Evolutionary conservation across 2,113 vertebrate species (phyloP), one percentile per base, ranked within the genome.

Genomic region (Mesembrinibis cayennensis): DNA sequence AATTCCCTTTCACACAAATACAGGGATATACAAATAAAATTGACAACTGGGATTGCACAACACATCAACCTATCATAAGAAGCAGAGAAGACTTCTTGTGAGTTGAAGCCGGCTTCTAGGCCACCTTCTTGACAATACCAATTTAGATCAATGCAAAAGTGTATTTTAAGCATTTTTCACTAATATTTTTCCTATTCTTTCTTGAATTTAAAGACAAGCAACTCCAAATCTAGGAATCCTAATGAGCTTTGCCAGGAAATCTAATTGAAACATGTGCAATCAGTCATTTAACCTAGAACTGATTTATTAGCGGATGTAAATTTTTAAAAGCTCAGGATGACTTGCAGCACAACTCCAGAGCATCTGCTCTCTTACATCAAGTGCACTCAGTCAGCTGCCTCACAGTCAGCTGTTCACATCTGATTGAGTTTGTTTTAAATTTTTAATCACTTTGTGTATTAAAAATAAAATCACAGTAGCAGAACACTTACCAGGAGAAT

Each of bases 401-500:
- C 20, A 14, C 63, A 44, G 66, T 50, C 87, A 97, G 96, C 89
- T 91, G 62, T 9, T 87, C 58, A 25, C 85, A 65, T 87, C 87
- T 82, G 67, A 93, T 3, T 58, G 90, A 90, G 55, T 27, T 55
- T 27, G 69, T 6, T 84, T 87, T 94, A 87, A 97, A 97, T 93
- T 97, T 97, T 97, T 95, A 94, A 97, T 95, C 67, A 59, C 45
- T 79, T 23, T 47, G 61, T 50, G 76, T 91, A 94, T 95, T 56
- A 94, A 92, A 91, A 91, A 86, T 62, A 80, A 95, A 96, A 87
- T 93, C 87, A 73, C 81, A 80, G 84, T 56, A 91, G 91, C 89
- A 85, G 84, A 95, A 95, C 78, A 62, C 50, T 93, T 87, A 91
- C 40, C 62, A 76, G 66, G 80, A 96, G 89, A 94, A 87, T 69